phyloP scores from a whole-genome alignment of 2,888 invertebrate genomes.

The Ectropis crepuscularia region DNA sequence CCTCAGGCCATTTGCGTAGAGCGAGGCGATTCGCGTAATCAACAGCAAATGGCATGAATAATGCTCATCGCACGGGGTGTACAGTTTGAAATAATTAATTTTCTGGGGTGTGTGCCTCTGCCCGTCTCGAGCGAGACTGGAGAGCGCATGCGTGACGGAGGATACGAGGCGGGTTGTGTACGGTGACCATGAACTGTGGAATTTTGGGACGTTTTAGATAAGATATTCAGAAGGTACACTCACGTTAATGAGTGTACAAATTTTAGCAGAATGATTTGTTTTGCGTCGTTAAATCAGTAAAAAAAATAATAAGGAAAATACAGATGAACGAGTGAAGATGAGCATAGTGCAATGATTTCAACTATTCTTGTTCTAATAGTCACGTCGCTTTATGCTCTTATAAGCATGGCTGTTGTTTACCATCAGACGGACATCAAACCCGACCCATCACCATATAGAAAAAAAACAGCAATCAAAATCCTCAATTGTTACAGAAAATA shows the following conservation, averaged over 20 bases:
- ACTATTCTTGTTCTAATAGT: too few relatives aligned
- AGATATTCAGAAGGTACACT: neutral
- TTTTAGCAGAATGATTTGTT: too few relatives aligned
- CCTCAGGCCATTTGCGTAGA: slow-evolving; percentile 12
- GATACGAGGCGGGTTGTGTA: slow-evolving; percentile 65
- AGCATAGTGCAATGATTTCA: too few relatives aligned
- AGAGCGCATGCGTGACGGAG: slow-evolving; percentile 67
- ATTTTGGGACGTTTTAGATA: slow-evolving; percentile 2
- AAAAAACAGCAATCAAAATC: too few relatives aligned
- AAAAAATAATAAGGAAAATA: neutral
- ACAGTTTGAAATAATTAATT: slow-evolving; percentile 77
- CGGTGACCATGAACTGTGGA: slow-evolving; percentile 48
- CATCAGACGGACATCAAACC: too few relatives aligned
- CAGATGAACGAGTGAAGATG: too few relatives aligned
- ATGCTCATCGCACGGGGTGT: slow-evolving; percentile 59
- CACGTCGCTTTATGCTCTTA: too few relatives aligned
- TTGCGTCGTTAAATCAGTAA: too few relatives aligned
- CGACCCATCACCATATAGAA: too few relatives aligned
- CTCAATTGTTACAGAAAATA: too few relatives aligned
- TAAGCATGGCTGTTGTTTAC: too few relatives aligned
- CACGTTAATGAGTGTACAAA: neutral
- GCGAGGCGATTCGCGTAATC: slow-evolving; percentile 48
- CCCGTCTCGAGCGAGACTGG: slow-evolving; percentile 57
- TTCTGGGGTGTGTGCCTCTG: slow-evolving; percentile 72
- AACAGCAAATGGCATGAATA: slow-evolving; percentile 60